Evolutionary conservation across 2,888 invertebrate species (phyloP).

Genomic region (Cantharis rustica): DNA sequence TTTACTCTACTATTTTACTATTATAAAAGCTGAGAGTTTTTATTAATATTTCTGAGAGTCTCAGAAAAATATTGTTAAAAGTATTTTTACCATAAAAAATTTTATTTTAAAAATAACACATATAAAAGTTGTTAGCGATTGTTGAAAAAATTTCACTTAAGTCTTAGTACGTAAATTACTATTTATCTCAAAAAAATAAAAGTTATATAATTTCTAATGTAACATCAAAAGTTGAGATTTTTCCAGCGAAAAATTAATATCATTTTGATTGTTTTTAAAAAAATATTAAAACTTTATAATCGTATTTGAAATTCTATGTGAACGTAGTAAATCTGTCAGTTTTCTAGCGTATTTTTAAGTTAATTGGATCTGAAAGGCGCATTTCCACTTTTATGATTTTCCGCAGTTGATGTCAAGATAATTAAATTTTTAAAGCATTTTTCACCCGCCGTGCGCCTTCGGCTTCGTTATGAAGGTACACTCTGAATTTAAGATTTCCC

Average conservation of each 20-base stretch:
- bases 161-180: no score
- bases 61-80: no score
- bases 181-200: neutral
- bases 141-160: no score
- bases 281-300: conserved; percentile 4
- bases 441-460: conserved; percentile 39
- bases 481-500: conserved; percentile 22
- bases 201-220: neutral
- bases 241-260: neutral
- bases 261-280: neutral
- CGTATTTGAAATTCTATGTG: conserved; percentile 28
- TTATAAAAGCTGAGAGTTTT: no score
- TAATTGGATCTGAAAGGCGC: conserved; percentile 53
- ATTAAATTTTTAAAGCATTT: conserved; percentile 54
- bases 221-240: neutral
- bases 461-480: conserved; percentile 28
- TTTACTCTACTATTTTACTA: no score
- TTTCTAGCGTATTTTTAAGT: conserved; percentile 47
- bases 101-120: no score
- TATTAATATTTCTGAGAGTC: no score
- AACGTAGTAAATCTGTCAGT: conserved; percentile 38
- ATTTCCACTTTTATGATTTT: conserved; percentile 52
- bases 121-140: no score
- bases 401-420: conserved; percentile 53
- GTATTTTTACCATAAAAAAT: no score